These are phyloP conservation scores for Alitta virens DNA, from an alignment of 2,888 invertebrate species.

Conservation along the genomic window DNA sequence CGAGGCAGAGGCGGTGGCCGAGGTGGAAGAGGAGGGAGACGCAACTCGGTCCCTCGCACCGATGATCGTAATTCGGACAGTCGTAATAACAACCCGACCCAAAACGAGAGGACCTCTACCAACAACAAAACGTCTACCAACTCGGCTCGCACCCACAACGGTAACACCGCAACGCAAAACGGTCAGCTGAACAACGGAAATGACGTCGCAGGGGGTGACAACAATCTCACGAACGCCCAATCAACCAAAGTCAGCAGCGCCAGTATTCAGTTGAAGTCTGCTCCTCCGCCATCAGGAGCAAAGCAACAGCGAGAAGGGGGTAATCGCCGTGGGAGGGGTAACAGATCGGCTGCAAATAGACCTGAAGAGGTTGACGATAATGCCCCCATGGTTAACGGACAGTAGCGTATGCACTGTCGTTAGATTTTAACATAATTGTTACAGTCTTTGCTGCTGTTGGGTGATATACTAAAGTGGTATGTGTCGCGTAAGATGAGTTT, in stretches of 20 bases:
- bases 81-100: neutral
- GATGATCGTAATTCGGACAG: neutral
- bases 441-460: no score
- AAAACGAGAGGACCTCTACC: neutral
- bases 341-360: no score
- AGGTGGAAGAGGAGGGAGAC: neutral
- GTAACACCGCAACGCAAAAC: neutral
- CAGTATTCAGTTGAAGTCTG: conserved; percentile 11
- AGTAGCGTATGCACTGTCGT: no score
- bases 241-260: conserved; percentile 10
- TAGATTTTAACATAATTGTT: no score
- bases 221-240: neutral
- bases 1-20: neutral
- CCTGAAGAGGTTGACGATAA: no score
- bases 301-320: neutral
- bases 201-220: neutral
- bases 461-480: no score
- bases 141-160: neutral
- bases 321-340: no score
- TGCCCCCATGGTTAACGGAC: no score
- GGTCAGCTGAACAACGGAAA: neutral
- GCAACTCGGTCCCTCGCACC: neutral
- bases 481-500: no score
- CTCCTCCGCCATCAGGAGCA: no score
- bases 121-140: neutral